Evolutionary conservation across 92 coral and sea anemone genomes (phyloP).

Genomic region (Chrysogorgia sp.): DNA sequence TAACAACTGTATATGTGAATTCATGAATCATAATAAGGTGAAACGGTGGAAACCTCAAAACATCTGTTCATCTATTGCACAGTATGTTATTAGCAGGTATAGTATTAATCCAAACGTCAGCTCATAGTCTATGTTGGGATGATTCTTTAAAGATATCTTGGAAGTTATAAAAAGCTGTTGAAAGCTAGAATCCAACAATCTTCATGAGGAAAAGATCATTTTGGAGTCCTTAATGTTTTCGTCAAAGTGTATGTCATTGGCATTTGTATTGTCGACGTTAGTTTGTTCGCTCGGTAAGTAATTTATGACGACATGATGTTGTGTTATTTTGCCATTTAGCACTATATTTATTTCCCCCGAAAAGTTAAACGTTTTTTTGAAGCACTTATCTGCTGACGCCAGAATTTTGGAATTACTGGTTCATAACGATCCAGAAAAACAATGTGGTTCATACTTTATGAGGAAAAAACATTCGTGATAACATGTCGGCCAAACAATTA

Average conservation of each 20-base stretch:
- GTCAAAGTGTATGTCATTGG: not conserved
- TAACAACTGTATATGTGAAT: no score
- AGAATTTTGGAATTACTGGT: no score
- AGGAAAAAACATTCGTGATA: no score
- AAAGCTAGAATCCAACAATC: not conserved
- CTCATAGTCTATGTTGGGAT: not conserved
- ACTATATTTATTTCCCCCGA: not conserved
- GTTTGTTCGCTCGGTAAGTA: conserved; percentile 26
- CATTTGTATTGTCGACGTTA: conserved; percentile 11
- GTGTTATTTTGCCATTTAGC: not conserved
- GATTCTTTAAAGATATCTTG: not conserved
- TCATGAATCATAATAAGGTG: no score
- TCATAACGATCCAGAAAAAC: no score
- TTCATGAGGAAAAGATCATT: not conserved
- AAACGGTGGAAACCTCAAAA: conserved; percentile 4
- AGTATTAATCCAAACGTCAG: not conserved
- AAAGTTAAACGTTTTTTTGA: not conserved
- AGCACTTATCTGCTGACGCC: not conserved
- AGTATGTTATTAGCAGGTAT: conserved; percentile 23
- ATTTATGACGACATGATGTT: not conserved
- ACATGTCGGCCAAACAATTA: no score
- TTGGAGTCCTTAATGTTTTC: not conserved
- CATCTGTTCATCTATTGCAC: conserved; percentile 14
- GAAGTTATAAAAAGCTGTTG: not conserved
- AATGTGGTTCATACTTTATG: no score